Conservation (phyloP, 2,113 vertebrate genomes). For the Micronisus gabar region DNA sequence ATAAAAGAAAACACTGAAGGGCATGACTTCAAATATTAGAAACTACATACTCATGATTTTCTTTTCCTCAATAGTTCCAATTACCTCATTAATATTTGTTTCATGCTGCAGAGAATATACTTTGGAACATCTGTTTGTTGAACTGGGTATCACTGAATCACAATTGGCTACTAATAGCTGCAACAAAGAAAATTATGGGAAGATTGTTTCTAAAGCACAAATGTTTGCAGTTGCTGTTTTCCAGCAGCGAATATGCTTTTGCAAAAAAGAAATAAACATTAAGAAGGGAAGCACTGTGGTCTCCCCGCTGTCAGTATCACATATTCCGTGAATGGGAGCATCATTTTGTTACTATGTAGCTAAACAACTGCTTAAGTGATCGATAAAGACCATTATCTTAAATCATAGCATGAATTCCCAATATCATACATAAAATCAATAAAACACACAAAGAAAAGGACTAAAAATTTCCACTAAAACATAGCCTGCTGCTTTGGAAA, state of each 20-base stretch:
- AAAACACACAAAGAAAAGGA: constrained; percentile 81
- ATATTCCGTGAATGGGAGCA: constrained; percentile 85
- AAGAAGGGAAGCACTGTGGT: constrained; percentile 65
- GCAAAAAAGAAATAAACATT: constrained; percentile 67
- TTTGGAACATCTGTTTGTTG: constrained; percentile 75
- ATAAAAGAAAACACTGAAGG: constrained; percentile 24
- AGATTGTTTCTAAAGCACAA: constrained; percentile 72
- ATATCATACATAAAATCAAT: constrained; percentile 98
- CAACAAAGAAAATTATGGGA: constrained; percentile 79
- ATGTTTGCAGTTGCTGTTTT: constrained; percentile 73
- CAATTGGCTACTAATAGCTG: constrained; percentile 75
- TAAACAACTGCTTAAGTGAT: constrained; percentile 97
- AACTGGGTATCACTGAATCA: constrained; percentile 71
- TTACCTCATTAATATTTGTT: constrained; percentile 78
- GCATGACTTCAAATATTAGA: neutral
- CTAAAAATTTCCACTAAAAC: constrained; percentile 91
- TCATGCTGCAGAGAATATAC: constrained; percentile 64
- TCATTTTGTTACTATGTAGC: constrained; percentile 89
- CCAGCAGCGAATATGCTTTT: constrained; percentile 69
- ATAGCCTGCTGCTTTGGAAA: constrained; percentile 91
- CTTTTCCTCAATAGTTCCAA: constrained; percentile 51
- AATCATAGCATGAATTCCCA: constrained; percentile 91
- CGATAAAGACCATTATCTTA: constrained; percentile 97
- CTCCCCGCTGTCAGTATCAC: constrained; percentile 82
- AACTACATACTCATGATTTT: constrained; percentile 25